Conservation (phyloP, 2,797 vertebrate genomes). For the Pantherophis alleghaniensis region DNA sequence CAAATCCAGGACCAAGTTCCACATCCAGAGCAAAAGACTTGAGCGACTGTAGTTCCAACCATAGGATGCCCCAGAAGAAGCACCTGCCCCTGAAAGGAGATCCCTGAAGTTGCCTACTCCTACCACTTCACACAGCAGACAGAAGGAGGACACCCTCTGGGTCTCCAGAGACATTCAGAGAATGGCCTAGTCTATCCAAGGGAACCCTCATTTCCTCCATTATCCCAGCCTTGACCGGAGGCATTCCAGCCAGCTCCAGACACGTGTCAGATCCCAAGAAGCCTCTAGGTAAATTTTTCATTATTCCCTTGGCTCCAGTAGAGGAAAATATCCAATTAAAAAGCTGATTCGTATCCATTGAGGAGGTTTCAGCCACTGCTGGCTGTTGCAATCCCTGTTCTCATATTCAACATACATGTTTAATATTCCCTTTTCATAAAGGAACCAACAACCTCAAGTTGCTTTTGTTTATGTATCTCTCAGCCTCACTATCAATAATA, state of each 20-base stretch:
- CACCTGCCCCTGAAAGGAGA: background rate
- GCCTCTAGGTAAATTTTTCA: background rate
- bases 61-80: background rate
- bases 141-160: background rate
- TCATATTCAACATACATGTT: background rate
- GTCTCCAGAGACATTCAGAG: background rate
- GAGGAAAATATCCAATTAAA: background rate
- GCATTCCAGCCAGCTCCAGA: background rate
- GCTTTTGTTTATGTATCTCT: conserved; percentile 4
- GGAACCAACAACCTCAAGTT: conserved; percentile 34
- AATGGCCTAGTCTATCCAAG: background rate
- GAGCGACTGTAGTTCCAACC: background rate
- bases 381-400: conserved; percentile 12
- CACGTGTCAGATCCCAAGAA: background rate
- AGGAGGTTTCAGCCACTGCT: background rate
- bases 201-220: background rate
- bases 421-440: background rate
- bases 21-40: background rate
- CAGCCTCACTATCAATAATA: conserved; percentile 38
- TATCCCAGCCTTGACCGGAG: background rate
- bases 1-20: no score
- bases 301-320: background rate
- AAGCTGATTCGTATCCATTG: background rate
- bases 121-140: background rate
- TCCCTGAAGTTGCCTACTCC: background rate